Base-by-base conservation (phyloP, 2,888 invertebrate species). In the Spisula subtruncata region DNA sequence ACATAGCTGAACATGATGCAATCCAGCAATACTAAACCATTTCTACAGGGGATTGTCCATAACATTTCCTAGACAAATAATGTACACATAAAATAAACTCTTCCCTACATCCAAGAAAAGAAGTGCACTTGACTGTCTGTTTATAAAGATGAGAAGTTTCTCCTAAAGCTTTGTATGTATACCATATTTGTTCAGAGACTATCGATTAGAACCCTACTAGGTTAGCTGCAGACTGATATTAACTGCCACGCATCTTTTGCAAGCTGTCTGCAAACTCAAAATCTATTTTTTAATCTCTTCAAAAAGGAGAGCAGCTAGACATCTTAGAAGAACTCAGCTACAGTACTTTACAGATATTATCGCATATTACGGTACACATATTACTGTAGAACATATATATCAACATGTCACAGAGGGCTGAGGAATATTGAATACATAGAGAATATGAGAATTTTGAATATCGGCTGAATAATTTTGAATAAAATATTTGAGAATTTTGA, bases 271-370 rank as follows among this genome's bases (percentile, higher is more conserved):
- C 29, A 75, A 32, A 75, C 35, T 35, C 29, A 71, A 71, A 71
- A 71, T 71, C 71, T 35, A 75, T 75, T 75, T 75, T 75, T 75
- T 35, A 75, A 75, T 75, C 35, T 66, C 25, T n/a, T 66, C 60
- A 66, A 66, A 66, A 66, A 25, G 60, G 60, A 25, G 8, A 66
- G 60, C 60, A 10, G 25, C 25, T 25, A 25, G 60, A 66, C 6
- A 66, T 25, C 25, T 6, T 25, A 4, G 10, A n/a, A 66, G 25
- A n/a, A 25, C 8, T 66, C 25, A n/a, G n/a, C 60, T 66, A n/a
- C 60, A 5, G 41, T n/a, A 66, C 25, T 66, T 66, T 5, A 66
- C 4, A 25, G 60, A 66, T 66, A 66, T 66, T 66, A 25, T 56
- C 8, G 4, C 51, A 51, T 51, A 41, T 41, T 41, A 41, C n/a